Conservation (phyloP, 2,888 invertebrate species). For the Timandra comae region DNA sequence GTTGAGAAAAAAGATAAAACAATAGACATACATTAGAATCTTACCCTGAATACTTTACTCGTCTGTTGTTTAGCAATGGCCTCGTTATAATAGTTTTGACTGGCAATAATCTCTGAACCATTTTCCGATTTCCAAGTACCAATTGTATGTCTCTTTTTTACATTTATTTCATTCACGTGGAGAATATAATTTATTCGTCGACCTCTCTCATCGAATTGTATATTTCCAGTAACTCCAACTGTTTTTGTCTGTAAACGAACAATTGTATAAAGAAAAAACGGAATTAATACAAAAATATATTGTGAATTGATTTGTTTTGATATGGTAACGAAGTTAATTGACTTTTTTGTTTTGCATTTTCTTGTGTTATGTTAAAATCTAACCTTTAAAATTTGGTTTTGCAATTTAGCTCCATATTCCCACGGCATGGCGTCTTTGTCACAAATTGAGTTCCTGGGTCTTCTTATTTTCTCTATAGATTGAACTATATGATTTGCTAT, state of each 20-base stretch:
- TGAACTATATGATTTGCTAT: slow-evolving; percentile 54
- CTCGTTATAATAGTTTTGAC: slow-evolving; percentile 55
- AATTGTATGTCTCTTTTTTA: slow-evolving; percentile 37
- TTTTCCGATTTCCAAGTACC: slow-evolving; percentile 58
- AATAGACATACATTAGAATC: too few species aligned
- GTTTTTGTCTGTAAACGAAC: slow-evolving; percentile 76
- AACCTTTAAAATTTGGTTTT: slow-evolving; percentile 53
- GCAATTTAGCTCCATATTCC: slow-evolving; percentile 47
- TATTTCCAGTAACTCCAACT: slow-evolving; percentile 80
- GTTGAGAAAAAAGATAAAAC: too few species aligned
- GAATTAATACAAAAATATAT: too few species aligned
- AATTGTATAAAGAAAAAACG: too few species aligned
- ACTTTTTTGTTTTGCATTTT: too few species aligned
- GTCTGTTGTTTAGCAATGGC: slow-evolving; percentile 69
- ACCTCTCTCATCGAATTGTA: slow-evolving; percentile 82
- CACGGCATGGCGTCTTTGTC: slow-evolving; percentile 38
- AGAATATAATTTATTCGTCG: slow-evolving; percentile 81
- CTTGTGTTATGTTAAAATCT: too few species aligned
- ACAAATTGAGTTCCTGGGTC: slow-evolving; percentile 37
- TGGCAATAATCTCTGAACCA: slow-evolving; percentile 72
- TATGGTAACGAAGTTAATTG: too few species aligned
- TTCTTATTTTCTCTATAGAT: slow-evolving; percentile 36
- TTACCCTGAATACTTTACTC: slow-evolving; percentile 18
- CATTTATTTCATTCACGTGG: slow-evolving; percentile 79
- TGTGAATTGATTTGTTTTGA: too few species aligned